Evolutionary conservation across 2,113 vertebrate species (phyloP), one percentile per base, ranked within the genome.

Genomic region (Proterorhinus semilunaris): DNA sequence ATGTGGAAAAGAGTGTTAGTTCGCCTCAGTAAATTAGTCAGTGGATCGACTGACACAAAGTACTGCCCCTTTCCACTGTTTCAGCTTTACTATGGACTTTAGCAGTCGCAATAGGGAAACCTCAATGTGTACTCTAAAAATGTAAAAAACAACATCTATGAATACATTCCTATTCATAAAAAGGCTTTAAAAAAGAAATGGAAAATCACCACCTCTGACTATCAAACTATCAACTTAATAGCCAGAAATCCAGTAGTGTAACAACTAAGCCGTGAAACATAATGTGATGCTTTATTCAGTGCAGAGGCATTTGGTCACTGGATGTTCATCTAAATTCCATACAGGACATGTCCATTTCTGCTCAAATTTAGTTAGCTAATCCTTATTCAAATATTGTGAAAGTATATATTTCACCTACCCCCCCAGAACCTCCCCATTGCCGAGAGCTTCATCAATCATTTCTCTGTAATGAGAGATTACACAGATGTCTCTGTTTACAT

Each of bases 1-100:
- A 75, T 64, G 79, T 84, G 86, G 89, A 83, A 86, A 83, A 80
- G 68, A 74, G 48, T 86, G 76, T 86, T 83, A 83, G 74, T 58
- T 21, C 7, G 9, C 57, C 65, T 73, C 74, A 68, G 70, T 88
- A 83, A 85, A 88, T 88, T 75, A 72, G 76, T 74, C 71, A 75
- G 27, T 36, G 68, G n/a, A 66, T 78, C 81, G 64, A 54, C 65
- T 27, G 16, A 82, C 74, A 80, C 47, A 76, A 66, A 50, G 68
- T 76, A 85, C 52, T 51, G 44, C 54, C 81, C 70, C 62, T 86
- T 90, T 88, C 86, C 83, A 62, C 58, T 21, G 42, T 67, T 80
- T 59, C 59, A 76, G 44, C 11, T 8, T 42, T 27, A 36, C 27
- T 21, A 57, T 57, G 45, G 65, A 62, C 72, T 62, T 65, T 78